These are phyloP conservation scores for Nerophis ophidion DNA, from an alignment of 2,113 vertebrate species.

Conservation along the genomic window DNA sequence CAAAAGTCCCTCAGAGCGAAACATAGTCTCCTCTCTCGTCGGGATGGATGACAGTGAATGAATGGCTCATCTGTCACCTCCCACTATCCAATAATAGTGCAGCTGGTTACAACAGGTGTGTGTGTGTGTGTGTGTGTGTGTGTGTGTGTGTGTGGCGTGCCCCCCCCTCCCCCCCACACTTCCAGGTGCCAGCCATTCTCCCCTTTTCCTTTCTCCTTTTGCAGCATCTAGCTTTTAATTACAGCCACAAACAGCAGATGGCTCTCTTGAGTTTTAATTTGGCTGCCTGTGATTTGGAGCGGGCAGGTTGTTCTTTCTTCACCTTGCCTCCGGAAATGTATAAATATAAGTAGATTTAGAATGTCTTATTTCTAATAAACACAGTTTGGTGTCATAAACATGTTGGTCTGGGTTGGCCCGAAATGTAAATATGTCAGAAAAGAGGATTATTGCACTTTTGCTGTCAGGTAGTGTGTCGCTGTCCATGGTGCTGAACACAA, in stretches of 20 bases:
- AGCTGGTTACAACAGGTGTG: constrained; percentile 48
- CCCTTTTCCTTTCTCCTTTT: neutral
- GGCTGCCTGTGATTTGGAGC: constrained; percentile 33
- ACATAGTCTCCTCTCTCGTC: neutral
- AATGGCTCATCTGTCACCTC: neutral
- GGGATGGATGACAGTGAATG: neutral
- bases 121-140: constrained; percentile 36
- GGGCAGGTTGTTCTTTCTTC: neutral
- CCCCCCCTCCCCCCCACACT: too few relatives aligned
- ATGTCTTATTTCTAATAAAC: too few relatives aligned
- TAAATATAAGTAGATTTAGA: too few relatives aligned
- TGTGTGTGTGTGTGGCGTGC: constrained; percentile 20
- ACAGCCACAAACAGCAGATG: constrained; percentile 91
- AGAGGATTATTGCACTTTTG: neutral
- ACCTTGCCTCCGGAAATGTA: neutral
- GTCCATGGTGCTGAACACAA: constrained; percentile 57
- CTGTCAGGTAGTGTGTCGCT: constrained; percentile 19
- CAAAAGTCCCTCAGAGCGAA: neutral
- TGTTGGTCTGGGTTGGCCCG: too few relatives aligned
- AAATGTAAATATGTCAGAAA: too few relatives aligned
- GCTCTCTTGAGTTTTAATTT: constrained; percentile 94
- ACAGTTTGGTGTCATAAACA: too few relatives aligned
- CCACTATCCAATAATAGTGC: neutral
- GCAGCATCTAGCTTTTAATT: constrained; percentile 65
- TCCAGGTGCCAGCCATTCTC: neutral